Evolutionary conservation across 2,888 invertebrate genomes (phyloP).

Genomic region (Brenthis daphne): DNA sequence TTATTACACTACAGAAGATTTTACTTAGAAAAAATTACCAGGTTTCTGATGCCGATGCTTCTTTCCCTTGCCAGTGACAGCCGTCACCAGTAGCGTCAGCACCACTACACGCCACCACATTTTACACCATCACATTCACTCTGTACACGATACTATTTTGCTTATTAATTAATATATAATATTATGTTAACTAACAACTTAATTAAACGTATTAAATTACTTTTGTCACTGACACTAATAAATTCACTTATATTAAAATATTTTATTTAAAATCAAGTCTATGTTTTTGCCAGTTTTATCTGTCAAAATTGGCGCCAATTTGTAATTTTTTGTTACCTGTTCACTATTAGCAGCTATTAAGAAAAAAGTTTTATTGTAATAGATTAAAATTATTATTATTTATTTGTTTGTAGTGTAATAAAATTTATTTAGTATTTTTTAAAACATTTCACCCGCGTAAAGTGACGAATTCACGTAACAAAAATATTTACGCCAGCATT

Average conservation of each 20-base stretch:
- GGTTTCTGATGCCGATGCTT: conserved; percentile 71
- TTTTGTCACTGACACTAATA: no score
- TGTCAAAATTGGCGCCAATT: conserved; percentile 16
- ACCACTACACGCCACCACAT: conserved; percentile 63
- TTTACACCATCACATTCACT: conserved; percentile 53
- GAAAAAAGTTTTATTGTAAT: background rate
- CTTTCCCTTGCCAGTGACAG: conserved; percentile 64
- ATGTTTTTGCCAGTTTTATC: background rate
- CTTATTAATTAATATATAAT: background rate
- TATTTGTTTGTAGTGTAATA: background rate
- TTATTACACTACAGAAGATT: no score
- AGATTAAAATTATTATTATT: background rate
- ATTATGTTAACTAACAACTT: background rate
- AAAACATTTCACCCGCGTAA: conserved; percentile 8
- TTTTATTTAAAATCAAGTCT: background rate
- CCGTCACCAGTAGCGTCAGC: conserved; percentile 58
- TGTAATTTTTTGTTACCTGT: background rate
- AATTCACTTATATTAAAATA: no score
- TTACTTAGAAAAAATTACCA: conserved; percentile 47
- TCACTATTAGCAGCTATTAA: background rate
- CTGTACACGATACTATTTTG: conserved; percentile 44
- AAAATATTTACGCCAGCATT: background rate
- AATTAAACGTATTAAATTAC: no score
- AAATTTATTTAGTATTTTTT: background rate
- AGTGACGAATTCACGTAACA: background rate